Evolutionary conservation across 1,140 invertebrate species (phyloP).

Genomic region (Drosophila murphyi): DNA sequence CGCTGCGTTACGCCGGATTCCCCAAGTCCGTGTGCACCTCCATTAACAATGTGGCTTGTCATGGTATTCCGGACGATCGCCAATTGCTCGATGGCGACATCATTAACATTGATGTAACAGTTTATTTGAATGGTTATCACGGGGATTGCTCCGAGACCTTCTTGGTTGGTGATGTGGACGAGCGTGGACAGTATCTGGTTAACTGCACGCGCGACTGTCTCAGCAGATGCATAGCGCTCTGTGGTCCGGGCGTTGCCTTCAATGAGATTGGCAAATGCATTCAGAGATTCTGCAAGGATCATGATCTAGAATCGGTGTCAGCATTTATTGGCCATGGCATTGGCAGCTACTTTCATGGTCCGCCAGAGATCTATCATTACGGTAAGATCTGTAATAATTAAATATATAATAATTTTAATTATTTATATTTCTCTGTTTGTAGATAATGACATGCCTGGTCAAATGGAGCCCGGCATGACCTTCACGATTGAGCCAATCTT

Average conservation of each 20-base stretch:
- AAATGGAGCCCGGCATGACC: conserved; percentile 94
- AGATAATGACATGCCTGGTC: conserved; percentile 90
- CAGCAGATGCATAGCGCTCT: conserved; percentile 90
- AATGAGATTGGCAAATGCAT: conserved; percentile 90
- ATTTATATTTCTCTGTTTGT: conserved; percentile 37
- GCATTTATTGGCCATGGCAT: conserved; percentile 96
- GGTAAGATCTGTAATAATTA: conserved; percentile 84
- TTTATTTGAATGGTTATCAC: conserved; percentile 92
- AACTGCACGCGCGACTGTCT: conserved; percentile 90
- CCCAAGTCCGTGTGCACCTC: conserved; percentile 98
- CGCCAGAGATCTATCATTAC: conserved; percentile 94
- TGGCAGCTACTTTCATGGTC: conserved; percentile 95
- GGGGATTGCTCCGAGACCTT: conserved; percentile 97
- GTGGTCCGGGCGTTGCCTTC: conserved; percentile 91
- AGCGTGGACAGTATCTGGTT: conserved; percentile 89
- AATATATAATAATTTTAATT: conserved; percentile 3
- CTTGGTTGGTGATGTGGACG: conserved; percentile 92
- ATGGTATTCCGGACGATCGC: conserved; percentile 96
- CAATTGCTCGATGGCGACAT: conserved; percentile 94
- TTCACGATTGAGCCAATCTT: conserved; percentile 98
- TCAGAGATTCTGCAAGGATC: conserved; percentile 87
- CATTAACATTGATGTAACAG: conserved; percentile 96
- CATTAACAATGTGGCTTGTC: conserved; percentile 96
- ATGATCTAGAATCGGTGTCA: conserved; percentile 90
- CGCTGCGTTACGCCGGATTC: conserved; percentile 93